Conservation (phyloP, 1,140 invertebrate species). For the Bombus fervidus region DNA sequence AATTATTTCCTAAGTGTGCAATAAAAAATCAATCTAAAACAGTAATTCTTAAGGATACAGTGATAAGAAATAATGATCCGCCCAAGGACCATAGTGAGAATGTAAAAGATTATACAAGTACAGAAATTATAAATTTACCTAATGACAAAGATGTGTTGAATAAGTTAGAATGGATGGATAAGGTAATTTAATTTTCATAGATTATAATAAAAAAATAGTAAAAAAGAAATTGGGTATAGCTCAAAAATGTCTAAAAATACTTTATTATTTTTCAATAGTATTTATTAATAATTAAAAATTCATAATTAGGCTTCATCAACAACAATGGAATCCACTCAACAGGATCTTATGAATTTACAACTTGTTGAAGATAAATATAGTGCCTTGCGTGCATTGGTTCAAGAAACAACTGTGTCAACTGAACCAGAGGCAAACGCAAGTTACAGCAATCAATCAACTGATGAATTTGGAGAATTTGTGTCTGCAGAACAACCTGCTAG, state of each 20-base stretch:
- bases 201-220: neutral
- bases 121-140: conserved; percentile 51
- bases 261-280: neutral
- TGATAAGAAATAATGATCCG: conserved; percentile 75
- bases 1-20: conserved; percentile 80
- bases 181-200: conserved; percentile 43
- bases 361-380: conserved; percentile 81
- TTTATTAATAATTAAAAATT: conserved; percentile 5
- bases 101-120: conserved; percentile 48
- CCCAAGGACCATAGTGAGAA: conserved; percentile 61
- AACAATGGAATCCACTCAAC: conserved; percentile 57
- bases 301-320: conserved; percentile 54
- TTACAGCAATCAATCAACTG: conserved; percentile 63
- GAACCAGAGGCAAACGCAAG: conserved; percentile 58
- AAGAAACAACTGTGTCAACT: conserved; percentile 64
- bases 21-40: conserved; percentile 79
- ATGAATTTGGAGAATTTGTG: conserved; percentile 86
- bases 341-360: conserved; percentile 80
- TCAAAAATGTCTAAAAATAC: neutral
- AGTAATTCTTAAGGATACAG: conserved; percentile 81
- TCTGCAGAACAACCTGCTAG: conserved; percentile 76
- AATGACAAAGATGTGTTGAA: conserved; percentile 48
- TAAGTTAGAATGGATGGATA: conserved; percentile 50
- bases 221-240: neutral
- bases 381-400: conserved; percentile 79